Conservation (phyloP, 2,888 invertebrate species). For the Epistrophe grossulariae region DNA sequence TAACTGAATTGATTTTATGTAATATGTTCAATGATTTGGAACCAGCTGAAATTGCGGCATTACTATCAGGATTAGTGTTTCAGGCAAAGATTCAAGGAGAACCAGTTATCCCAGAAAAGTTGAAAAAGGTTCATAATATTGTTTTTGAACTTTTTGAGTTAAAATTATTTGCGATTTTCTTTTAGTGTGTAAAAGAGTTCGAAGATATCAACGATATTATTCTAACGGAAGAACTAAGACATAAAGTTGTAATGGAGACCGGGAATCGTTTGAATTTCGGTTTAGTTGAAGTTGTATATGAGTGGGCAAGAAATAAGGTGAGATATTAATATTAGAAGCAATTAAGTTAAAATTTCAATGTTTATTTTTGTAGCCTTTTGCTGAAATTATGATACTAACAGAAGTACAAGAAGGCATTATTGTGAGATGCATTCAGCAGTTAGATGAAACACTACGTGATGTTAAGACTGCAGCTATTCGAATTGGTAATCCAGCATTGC, state of each 20-base stretch:
- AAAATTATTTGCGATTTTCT: slow-evolving; percentile 15
- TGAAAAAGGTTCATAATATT: slow-evolving; percentile 78
- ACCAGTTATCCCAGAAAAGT: slow-evolving; percentile 83
- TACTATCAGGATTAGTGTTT: slow-evolving; percentile 96
- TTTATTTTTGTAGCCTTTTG: slow-evolving; percentile 89
- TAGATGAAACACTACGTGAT: slow-evolving; percentile 95
- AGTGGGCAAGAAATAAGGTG: slow-evolving; percentile 96
- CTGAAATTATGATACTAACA: slow-evolving; percentile 95
- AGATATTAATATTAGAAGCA: slow-evolving; percentile 34
- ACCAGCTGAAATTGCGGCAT: slow-evolving; percentile 96
- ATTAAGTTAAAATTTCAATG: background rate
- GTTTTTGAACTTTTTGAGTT: background rate
- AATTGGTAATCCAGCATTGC: slow-evolving; percentile 95
- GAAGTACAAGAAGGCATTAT: slow-evolving; percentile 99
- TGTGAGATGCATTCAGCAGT: slow-evolving; percentile 97
- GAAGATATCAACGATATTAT: slow-evolving; percentile 89
- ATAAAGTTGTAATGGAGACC: slow-evolving; percentile 82
- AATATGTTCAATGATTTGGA: slow-evolving; percentile 94
- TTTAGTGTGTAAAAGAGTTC: slow-evolving; percentile 89
- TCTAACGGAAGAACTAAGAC: slow-evolving; percentile 86
- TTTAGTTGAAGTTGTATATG: slow-evolving; percentile 96
- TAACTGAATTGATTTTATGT: slow-evolving; percentile 96
- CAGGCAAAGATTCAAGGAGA: slow-evolving; percentile 90
- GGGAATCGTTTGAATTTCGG: slow-evolving; percentile 93
- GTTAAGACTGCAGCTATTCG: slow-evolving; percentile 96